phyloP scores from a whole-genome alignment of 2,113 vertebrate species.

The Microcebus murinus region DNA sequence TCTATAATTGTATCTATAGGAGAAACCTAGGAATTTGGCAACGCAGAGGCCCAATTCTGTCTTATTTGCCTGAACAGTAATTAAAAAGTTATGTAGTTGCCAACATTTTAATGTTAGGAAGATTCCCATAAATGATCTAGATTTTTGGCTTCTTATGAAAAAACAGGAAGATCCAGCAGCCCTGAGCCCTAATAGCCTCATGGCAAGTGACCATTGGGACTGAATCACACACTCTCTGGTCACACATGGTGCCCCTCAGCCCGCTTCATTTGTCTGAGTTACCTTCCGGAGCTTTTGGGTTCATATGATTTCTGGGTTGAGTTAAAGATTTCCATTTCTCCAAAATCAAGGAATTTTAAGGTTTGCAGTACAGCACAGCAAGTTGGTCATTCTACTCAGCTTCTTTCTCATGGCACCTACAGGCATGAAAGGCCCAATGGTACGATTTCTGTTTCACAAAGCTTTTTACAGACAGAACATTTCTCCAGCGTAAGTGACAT shows the following conservation, averaged over 20 bases:
- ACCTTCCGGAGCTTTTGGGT: background rate
- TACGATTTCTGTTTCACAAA: background rate
- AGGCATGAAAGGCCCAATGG: background rate
- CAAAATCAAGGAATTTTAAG: background rate
- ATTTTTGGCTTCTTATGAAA: conserved; percentile 12
- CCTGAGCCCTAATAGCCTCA: background rate
- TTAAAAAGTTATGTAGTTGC: background rate
- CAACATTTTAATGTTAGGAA: conserved; percentile 5
- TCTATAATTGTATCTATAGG: background rate
- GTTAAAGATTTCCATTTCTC: background rate
- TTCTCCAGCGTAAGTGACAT: conserved; percentile 60
- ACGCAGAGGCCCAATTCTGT: background rate
- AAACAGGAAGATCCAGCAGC: background rate
- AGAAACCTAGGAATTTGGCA: background rate
- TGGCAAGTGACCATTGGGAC: background rate
- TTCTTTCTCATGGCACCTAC: background rate
- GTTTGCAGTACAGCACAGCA: background rate
- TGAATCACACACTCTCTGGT: background rate
- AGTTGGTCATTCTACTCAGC: background rate
- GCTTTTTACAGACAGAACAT: background rate
- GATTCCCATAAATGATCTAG: background rate
- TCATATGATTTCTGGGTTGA: background rate
- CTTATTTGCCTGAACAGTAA: background rate
- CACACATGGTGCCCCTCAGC: background rate
- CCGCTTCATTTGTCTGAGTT: background rate